These are phyloP conservation scores for Capitulum mitella DNA, from an alignment of 2,888 invertebrate genomes.

Conservation along the genomic window DNA sequence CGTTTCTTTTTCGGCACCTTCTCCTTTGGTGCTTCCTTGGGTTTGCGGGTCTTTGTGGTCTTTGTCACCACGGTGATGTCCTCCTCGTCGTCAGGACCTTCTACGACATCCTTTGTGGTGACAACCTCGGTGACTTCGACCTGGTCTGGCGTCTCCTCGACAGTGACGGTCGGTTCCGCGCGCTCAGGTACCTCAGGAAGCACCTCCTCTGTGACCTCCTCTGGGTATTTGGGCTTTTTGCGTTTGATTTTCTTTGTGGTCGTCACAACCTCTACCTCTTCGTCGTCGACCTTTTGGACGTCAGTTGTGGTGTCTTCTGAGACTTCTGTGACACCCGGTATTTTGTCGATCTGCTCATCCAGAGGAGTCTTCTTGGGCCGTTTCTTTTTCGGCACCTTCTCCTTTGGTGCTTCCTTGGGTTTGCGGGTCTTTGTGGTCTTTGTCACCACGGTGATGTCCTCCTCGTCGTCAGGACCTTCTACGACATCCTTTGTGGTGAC, in stretches of 20 bases:
- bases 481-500: neutral
- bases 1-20: neutral
- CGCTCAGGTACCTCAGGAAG: neutral
- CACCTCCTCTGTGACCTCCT: neutral
- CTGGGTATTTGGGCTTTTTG: neutral
- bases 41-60: neutral
- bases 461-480: constrained; percentile 21
- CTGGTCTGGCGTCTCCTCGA: neutral
- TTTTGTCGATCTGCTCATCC: neutral
- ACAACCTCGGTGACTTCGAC: neutral
- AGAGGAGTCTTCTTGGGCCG: neutral
- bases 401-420: neutral
- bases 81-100: constrained; percentile 16
- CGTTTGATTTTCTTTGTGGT: neutral
- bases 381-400: constrained; percentile 22
- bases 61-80: neutral
- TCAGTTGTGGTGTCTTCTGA: neutral
- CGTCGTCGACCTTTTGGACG: neutral
- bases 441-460: neutral
- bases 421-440: neutral
- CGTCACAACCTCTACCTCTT: neutral
- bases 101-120: neutral
- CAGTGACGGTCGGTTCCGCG: neutral
- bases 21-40: neutral
- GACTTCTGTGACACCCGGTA: neutral